Evolutionary conservation across 1,140 invertebrate species (phyloP), one percentile per base, ranked within the genome.

Genomic region (Leptinotarsa texana): DNA sequence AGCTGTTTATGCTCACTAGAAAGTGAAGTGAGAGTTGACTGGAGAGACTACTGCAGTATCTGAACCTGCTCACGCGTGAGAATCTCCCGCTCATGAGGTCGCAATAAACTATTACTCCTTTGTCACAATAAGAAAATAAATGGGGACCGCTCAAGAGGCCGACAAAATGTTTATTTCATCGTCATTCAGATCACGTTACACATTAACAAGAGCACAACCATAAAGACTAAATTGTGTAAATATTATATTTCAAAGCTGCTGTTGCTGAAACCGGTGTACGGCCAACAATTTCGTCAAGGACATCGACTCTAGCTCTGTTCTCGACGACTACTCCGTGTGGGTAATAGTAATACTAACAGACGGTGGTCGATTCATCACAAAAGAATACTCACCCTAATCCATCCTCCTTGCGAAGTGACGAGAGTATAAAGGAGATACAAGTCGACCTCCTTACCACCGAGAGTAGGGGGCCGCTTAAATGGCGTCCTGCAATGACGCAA

Each of bases 361-460:
- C 33, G 33, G 33, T 42, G 33, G 33, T 42, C 8, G 33, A 42
- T 42, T 42, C 11, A 57, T 70, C 13, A 51, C 18, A 17, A 57
- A n/a, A 65, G 63, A 73, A 69, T 67, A 79, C 89, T 90, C 86
- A 98, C 96, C 91, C 96, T 97, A 80, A 95, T 91, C 90, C 96
- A 95, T 83, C 96, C 96, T 81, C 96, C 96, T 82, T 93, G 89
- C 69, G 92, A 91, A 75, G 94, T 96, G n/a, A 98, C 96, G 81
- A 96, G 89, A 77, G 91, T 91, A 85, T 98, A 98, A 69, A 98
- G 89, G 65, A 93, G 90, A 87, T 95, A 96, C 68, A 98, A 89
- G 88, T 98, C 96, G 82, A 98, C 91, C 86, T 96, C 93, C 79
- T 93, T 91, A 57, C 96, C 95, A 87, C 92, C 95, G 74, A 98